A percentile compares a stretch with the other conserved stretches of the same genome.
phyloP scores from a whole-genome alignment of 1,140 invertebrate species.

The Varroa destructor region DNA sequence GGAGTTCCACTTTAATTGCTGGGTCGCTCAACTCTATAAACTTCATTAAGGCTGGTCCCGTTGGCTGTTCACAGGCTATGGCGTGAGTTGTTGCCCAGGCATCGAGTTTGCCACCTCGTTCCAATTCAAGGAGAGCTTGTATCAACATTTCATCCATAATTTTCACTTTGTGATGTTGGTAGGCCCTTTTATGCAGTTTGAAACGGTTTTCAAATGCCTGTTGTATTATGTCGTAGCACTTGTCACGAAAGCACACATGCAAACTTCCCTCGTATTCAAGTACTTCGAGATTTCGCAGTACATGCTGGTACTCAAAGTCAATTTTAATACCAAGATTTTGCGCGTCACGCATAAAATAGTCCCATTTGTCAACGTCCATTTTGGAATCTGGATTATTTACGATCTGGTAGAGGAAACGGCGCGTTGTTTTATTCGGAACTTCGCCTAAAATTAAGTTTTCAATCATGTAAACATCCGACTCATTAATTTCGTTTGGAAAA shows the following conservation, averaged over 20 bases:
- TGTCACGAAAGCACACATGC: constrained; percentile 44
- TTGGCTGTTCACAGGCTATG: constrained; percentile 4
- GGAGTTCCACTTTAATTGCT: not conserved
- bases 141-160: constrained; percentile 43
- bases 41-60: not conserved
- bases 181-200: constrained; percentile 44
- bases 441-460: constrained; percentile 42
- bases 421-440: constrained; percentile 35
- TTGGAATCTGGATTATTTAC: constrained; percentile 51
- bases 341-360: constrained; percentile 53
- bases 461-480: constrained; percentile 41
- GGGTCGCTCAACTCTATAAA: not conserved
- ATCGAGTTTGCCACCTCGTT: not conserved
- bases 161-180: constrained; percentile 44
- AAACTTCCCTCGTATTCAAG: constrained; percentile 36
- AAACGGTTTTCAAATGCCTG: constrained; percentile 43
- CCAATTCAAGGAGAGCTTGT: not conserved
- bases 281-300: constrained; percentile 41
- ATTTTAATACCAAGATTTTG: constrained; percentile 43
- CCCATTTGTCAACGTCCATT: constrained; percentile 59
- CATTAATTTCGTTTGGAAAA: constrained; percentile 30
- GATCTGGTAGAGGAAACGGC: constrained; percentile 43
- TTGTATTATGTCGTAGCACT: constrained; percentile 41
- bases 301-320: constrained; percentile 43
- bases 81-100: not conserved